phyloP scores from a whole-genome alignment of 2,797 vertebrate species.

The Phrynocephalus vlangalii region DNA sequence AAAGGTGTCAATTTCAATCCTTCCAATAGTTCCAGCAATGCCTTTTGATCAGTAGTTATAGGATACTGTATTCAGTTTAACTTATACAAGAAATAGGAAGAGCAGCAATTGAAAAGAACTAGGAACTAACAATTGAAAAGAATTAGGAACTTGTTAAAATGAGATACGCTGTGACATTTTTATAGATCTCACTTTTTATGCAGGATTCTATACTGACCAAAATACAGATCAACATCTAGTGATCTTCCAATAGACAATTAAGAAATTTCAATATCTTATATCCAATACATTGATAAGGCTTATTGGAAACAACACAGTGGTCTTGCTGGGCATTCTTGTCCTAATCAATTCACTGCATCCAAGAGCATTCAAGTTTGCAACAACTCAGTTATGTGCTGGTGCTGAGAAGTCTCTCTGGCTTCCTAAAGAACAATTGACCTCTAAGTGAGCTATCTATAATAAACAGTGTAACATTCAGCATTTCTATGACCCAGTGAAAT shows the following conservation, averaged over 20 bases:
- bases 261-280: too few species aligned
- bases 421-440: not conserved
- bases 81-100: not conserved
- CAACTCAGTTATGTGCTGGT: not conserved
- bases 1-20: not conserved
- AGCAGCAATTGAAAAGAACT: not conserved
- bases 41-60: not conserved
- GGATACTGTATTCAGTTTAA: too few species aligned
- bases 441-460: conserved; percentile 16
- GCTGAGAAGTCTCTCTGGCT: not conserved
- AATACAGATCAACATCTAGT: not conserved
- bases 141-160: too few species aligned
- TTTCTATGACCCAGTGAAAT: conserved; percentile 30
- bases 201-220: not conserved
- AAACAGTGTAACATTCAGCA: not conserved
- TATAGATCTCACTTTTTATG: not conserved
- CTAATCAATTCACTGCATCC: not conserved
- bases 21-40: not conserved
- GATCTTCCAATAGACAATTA: too few species aligned
- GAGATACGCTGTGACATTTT: not conserved
- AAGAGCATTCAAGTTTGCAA: not conserved
- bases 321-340: not conserved
- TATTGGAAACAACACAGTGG: too few species aligned
- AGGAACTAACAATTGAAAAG: not conserved
- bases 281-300: too few species aligned